Percentiles rank a stretch among this genome's conserved stretches.
Evolutionary conservation across 2,797 vertebrate genomes (phyloP).

Genomic region (Acestrorhynchus altus): DNA sequence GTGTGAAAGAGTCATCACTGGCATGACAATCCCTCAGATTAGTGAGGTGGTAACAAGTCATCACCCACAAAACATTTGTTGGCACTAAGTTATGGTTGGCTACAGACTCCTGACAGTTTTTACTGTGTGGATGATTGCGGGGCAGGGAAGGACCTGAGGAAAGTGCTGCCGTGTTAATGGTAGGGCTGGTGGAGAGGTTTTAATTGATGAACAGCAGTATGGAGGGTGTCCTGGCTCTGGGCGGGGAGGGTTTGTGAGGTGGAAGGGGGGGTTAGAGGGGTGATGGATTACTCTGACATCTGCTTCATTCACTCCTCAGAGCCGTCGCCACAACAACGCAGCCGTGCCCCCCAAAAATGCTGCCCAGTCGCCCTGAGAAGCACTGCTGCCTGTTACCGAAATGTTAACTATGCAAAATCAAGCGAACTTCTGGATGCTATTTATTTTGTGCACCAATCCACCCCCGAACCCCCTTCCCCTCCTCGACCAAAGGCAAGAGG

Average conservation of each 20-base stretch:
- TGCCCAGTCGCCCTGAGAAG: constrained; percentile 82
- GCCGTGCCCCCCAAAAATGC: constrained; percentile 85
- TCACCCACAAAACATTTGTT: constrained; percentile 53
- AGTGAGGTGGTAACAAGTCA: constrained; percentile 48
- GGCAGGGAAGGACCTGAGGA: constrained; percentile 54
- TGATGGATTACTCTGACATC: constrained; percentile 91
- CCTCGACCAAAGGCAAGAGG: constrained; percentile 69
- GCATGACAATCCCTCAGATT: constrained; percentile 55
- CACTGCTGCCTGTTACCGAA: constrained; percentile 81
- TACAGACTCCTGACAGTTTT: constrained; percentile 55
- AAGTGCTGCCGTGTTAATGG: constrained; percentile 64
- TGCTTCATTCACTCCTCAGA: constrained; percentile 87
- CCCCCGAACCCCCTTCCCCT: constrained; percentile 36
- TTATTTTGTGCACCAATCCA: constrained; percentile 76
- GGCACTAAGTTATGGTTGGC: constrained; percentile 53
- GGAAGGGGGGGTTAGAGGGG: constrained; percentile 71
- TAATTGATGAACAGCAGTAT: constrained; percentile 70
- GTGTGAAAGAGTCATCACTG: constrained; percentile 52
- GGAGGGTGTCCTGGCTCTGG: constrained; percentile 77
- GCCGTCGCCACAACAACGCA: constrained; percentile 88
- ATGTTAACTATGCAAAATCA: constrained; percentile 87
- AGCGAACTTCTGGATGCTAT: constrained; percentile 83
- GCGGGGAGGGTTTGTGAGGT: constrained; percentile 71
- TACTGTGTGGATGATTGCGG: constrained; percentile 52
- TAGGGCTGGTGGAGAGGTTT: constrained; percentile 59